A percentile compares a stretch with the other conserved stretches of the same genome.
These are phyloP conservation scores for Sceliomorpha sp. DNA, from an alignment of 2,888 invertebrate species.

Conservation along the genomic window DNA sequence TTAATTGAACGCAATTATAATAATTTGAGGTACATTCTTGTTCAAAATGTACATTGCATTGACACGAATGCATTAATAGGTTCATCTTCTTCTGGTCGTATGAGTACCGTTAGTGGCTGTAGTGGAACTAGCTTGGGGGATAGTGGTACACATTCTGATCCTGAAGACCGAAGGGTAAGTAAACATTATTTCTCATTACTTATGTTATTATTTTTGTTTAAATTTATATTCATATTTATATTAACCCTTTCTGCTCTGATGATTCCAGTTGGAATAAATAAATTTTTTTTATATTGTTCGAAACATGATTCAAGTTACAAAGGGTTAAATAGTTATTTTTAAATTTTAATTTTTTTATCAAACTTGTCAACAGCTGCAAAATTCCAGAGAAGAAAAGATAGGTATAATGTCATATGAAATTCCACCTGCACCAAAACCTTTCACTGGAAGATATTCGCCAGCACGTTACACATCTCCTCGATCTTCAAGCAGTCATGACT, in stretches of 20 bases:
- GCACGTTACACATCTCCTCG: constrained; percentile 60
- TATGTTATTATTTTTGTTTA: background rate
- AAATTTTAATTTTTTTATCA: too few relatives aligned
- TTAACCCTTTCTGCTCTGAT: too few relatives aligned
- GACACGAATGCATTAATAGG: constrained; percentile 82
- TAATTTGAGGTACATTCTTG: too few relatives aligned
- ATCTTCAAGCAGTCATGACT: constrained; percentile 60
- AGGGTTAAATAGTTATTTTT: too few relatives aligned
- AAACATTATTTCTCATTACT: constrained; percentile 2
- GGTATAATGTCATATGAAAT: constrained; percentile 81
- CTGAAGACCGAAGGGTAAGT: constrained; percentile 85
- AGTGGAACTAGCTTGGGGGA: constrained; percentile 91
- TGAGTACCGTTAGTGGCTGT: constrained; percentile 87
- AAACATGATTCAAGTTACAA: too few relatives aligned
- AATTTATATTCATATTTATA: background rate
- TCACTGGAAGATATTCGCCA: constrained; percentile 72
- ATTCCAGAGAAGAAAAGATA: constrained; percentile 67
- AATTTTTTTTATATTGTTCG: background rate
- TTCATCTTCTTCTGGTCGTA: constrained; percentile 89
- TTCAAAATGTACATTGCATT: too few relatives aligned
- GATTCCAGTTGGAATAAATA: too few relatives aligned
- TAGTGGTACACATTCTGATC: constrained; percentile 92
- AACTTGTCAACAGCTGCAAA: constrained; percentile 65
- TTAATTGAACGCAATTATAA: too few relatives aligned
- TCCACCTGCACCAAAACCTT: constrained; percentile 82